Percentiles rank a stretch among this genome's conserved stretches.
phyloP scores from a whole-genome alignment of 2,888 invertebrate genomes.

The Ariolimax columbianus region DNA sequence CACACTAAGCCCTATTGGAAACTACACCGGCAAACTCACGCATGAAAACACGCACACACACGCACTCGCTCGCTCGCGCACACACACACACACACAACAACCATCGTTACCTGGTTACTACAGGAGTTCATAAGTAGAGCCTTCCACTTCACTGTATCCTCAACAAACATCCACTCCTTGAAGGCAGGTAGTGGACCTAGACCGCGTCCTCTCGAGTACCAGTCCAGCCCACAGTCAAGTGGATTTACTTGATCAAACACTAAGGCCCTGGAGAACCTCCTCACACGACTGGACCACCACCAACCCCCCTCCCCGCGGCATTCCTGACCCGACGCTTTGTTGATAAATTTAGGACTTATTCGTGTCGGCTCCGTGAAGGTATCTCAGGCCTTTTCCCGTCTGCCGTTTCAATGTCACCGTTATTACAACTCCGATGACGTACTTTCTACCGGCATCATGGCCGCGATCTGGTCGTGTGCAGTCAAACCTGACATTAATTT shows the following conservation, averaged over 20 bases:
- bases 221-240: neutral
- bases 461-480: neutral
- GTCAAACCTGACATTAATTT: neutral
- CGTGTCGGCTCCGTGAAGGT: neutral
- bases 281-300: no score
- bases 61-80: no score
- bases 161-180: neutral
- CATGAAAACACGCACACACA: no score
- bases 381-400: neutral
- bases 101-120: neutral
- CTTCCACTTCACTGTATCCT: neutral
- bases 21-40: no score
- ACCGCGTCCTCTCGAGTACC: neutral
- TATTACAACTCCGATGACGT: neutral
- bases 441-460: neutral
- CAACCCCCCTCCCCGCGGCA: no score
- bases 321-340: neutral
- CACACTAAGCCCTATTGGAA: no score
- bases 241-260: constrained; percentile 1
- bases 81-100: neutral
- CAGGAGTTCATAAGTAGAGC: neutral
- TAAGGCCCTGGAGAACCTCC: neutral
- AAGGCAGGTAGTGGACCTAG: neutral
- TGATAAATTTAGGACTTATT: neutral
- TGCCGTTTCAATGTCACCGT: neutral